Base-by-base conservation (phyloP, 2,797 vertebrate species). In the Menidia menidia region DNA sequence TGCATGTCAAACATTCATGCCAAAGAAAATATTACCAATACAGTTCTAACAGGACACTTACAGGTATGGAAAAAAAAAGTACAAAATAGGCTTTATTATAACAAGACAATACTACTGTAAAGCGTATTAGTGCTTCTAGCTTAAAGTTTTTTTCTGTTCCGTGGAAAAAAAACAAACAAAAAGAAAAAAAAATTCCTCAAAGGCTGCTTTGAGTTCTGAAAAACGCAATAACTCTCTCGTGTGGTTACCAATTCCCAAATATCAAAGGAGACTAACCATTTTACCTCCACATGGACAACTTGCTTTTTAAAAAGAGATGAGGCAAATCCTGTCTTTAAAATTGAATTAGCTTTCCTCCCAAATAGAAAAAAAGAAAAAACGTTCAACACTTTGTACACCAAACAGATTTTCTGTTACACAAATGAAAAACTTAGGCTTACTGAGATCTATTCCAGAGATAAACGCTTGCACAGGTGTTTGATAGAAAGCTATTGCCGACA, bases 1-100 rank as follows among this genome's bases (percentile, higher is more conserved):
- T 91, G 93, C 91, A 87, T 88, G 91, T 91, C 89, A 88, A 90
- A 93, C 91, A 92, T 91, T 93, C 91, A 92, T 93, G 92, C 92
- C 88, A 90, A 89, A 84, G 81, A 86, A 88, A 86, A 87, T 67
- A 88, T 85, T 85, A 90, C 79, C 0, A 75, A 88, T 88, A 89
- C 85, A 78, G 61, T 78, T 87, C 64, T 78, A 89, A 88, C 81
- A 86, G 84, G 88, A 92, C 87, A 90, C 79, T 78, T 86, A 90
- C 85, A 88, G 70, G 78, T 89, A 83, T 68, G 77, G 84, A 90
- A 92, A 91, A 88, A 25, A 82, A 86, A 93, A 81, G 77, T 92
- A 92, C 73, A 93, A 94, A 93, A 92, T 78, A 87, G 77, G 85
- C 73, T 70, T 80, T 89, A 89, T 67, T 32, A 64, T 68, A 74